Conservation (phyloP, 2,797 vertebrate species). For the Crypturellus tataupa region DNA sequence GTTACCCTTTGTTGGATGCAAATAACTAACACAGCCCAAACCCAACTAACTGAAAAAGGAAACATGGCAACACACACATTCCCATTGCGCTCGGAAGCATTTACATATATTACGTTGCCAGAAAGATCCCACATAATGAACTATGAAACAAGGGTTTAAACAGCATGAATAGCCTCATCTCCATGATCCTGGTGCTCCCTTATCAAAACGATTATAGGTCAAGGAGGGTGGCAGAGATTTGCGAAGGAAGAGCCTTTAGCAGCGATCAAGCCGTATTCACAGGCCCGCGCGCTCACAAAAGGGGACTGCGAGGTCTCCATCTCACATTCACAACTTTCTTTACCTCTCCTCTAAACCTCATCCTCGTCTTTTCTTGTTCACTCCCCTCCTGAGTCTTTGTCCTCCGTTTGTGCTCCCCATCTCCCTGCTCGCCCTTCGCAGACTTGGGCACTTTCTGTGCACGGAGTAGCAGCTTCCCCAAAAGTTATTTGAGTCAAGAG, state of each 20-base stretch:
- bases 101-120: constrained; percentile 30
- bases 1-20: constrained; percentile 45
- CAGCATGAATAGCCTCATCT: background rate
- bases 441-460: background rate
- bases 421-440: background rate
- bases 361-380: background rate
- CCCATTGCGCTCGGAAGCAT: constrained; percentile 9
- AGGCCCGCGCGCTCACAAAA: background rate
- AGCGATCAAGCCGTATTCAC: background rate
- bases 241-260: constrained; percentile 15
- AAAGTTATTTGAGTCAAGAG: background rate
- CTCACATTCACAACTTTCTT: constrained; percentile 38
- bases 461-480: background rate
- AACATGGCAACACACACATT: constrained; percentile 25
- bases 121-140: constrained; percentile 19
- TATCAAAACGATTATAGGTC: constrained; percentile 33
- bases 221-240: constrained; percentile 40
- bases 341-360: background rate
- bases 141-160: constrained; percentile 32
- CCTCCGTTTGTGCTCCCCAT: background rate
- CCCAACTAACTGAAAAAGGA: constrained; percentile 22
- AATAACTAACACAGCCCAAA: constrained; percentile 49
- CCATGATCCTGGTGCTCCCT: constrained; percentile 18
- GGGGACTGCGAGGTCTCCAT: background rate
- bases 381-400: background rate